phyloP scores from a whole-genome alignment of 2,888 invertebrate species.

The Leucophenga montana region DNA sequence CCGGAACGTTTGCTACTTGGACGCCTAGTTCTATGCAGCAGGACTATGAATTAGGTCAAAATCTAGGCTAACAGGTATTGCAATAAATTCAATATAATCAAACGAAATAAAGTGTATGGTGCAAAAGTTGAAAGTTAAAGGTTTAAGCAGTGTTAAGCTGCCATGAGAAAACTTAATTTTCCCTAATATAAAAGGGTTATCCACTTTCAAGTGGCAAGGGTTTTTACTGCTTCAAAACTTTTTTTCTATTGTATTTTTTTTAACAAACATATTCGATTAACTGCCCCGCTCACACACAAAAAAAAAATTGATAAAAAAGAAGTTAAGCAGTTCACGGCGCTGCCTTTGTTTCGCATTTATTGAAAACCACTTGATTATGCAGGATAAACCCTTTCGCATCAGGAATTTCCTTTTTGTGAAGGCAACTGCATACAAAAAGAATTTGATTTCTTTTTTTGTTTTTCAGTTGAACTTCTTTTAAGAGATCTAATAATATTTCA shows the following conservation, averaged over 20 bases:
- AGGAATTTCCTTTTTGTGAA: background rate
- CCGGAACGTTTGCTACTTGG: too few species aligned
- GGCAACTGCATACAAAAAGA: background rate
- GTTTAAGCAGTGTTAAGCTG: background rate
- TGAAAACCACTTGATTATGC: slow-evolving; percentile 68
- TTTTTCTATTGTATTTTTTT: slow-evolving; percentile 35
- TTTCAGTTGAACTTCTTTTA: background rate
- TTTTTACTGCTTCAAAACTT: background rate
- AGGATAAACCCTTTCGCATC: slow-evolving; percentile 55
- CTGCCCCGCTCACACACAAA: slow-evolving; percentile 35
- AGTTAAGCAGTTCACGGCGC: background rate
- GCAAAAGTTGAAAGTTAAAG: background rate
- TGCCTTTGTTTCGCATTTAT: slow-evolving; percentile 57
- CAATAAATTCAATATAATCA: slow-evolving; percentile 51
- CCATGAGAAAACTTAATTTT: slow-evolving; percentile 1
- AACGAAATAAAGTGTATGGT: slow-evolving; percentile 3
- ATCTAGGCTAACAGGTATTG: slow-evolving; percentile 34
- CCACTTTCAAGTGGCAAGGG: background rate
- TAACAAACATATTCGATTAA: slow-evolving; percentile 66
- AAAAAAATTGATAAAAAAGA: background rate
- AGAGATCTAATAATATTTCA: background rate
- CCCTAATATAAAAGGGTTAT: background rate
- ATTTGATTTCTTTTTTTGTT: slow-evolving; percentile 17
- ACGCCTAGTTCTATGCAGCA: slow-evolving; percentile 6
- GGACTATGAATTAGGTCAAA: slow-evolving; percentile 10